These are phyloP conservation scores for Tetropium fuscum DNA, from an alignment of 2,888 invertebrate genomes.

Conservation along the genomic window DNA sequence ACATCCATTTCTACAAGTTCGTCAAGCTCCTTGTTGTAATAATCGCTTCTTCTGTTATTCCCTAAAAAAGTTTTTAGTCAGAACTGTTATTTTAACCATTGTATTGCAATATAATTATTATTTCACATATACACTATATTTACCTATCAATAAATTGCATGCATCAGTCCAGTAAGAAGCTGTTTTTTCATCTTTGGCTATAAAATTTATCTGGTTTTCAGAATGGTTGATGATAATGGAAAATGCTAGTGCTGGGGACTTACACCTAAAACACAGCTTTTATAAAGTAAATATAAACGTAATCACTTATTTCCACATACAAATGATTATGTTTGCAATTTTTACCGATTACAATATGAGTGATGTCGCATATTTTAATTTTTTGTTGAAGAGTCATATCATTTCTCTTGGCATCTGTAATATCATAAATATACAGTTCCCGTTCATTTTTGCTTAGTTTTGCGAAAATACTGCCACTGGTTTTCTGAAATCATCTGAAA, in stretches of 20 bases:
- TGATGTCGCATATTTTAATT: constrained; percentile 51
- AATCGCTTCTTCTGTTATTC: constrained; percentile 50
- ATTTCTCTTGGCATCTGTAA: constrained; percentile 36
- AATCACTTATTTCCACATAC: constrained; percentile 44
- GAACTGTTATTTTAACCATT: not conserved
- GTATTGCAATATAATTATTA: too few species aligned
- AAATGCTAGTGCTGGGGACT: constrained; percentile 54
- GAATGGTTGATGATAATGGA: constrained; percentile 56
- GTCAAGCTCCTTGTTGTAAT: constrained; percentile 57
- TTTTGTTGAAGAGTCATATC: constrained; percentile 37
- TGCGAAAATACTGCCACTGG: constrained; percentile 46
- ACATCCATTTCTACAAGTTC: constrained; percentile 60
- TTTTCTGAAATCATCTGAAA: constrained; percentile 46
- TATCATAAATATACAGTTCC: constrained; percentile 48
- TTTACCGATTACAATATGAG: constrained; percentile 58
- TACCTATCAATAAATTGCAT: constrained; percentile 58
- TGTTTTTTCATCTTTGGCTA: constrained; percentile 55
- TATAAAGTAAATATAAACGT: not conserved
- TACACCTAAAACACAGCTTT: constrained; percentile 41
- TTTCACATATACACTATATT: constrained; percentile 23
- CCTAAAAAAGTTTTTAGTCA: constrained; percentile 25
- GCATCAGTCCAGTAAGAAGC: constrained; percentile 61
- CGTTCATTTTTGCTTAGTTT: constrained; percentile 50
- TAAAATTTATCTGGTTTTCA: constrained; percentile 55
- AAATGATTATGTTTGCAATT: constrained; percentile 58